Evolutionary conservation across 1,140 invertebrate genomes (phyloP).

Genomic region (Andricus grossulariae): DNA sequence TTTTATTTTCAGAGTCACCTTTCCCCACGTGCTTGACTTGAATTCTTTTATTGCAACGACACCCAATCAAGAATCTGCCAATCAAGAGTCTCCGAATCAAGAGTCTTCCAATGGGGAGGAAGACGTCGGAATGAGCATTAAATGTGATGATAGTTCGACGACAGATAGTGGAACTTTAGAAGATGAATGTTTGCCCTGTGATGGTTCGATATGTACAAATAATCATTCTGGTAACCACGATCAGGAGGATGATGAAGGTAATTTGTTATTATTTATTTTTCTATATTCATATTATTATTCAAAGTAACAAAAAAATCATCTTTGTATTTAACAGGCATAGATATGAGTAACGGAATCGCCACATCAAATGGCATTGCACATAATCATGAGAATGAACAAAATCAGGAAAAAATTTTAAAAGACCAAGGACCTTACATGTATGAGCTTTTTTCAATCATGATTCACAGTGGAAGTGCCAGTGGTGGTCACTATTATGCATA

Average conservation of each 20-base stretch:
- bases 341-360: conserved; percentile 76
- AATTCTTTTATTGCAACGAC: conserved; percentile 83
- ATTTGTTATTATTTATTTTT: conserved; percentile 23
- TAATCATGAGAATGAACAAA: conserved; percentile 76
- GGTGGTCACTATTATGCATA: conserved; percentile 97
- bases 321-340: conserved; percentile 76
- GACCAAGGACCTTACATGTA: conserved; percentile 86
- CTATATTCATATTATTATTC: conserved; percentile 31
- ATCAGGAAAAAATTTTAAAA: conserved; percentile 68
- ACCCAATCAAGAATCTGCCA: conserved; percentile 66
- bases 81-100: conserved; percentile 61
- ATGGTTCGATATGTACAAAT: conserved; percentile 61
- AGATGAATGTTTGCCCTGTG: conserved; percentile 78
- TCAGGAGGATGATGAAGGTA: conserved; percentile 74
- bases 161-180: conserved; percentile 83
- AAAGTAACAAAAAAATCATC: conserved; percentile 34
- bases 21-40: conserved; percentile 88
- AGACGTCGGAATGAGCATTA: conserved; percentile 70
- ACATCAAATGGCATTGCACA: conserved; percentile 59
- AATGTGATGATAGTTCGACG: conserved; percentile 82
- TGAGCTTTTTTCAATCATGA: conserved; percentile 95
- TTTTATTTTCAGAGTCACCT: conserved; percentile 82
- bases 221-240: conserved; percentile 64
- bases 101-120: conserved; percentile 72
- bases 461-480: conserved; percentile 93